A percentile compares a stretch with the other conserved stretches of the same genome.
Evolutionary conservation across 2,888 invertebrate genomes (phyloP).

Genomic region (Hydriomena furcata): DNA sequence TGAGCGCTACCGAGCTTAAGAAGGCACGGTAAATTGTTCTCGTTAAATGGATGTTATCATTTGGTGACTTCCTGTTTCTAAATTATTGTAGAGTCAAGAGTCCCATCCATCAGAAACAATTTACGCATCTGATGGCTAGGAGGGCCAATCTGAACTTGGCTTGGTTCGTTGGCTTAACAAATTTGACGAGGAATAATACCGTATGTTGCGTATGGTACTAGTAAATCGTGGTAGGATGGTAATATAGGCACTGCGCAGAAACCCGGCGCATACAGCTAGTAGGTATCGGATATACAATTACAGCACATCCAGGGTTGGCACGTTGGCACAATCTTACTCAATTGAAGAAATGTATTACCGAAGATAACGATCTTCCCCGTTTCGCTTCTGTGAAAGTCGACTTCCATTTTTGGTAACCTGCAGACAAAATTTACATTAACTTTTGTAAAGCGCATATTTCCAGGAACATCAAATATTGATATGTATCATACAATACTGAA

Average conservation of each 20-base stretch:
- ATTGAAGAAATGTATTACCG: slow-evolving; percentile 15
- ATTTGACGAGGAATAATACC: not conserved
- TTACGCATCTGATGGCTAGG: no score
- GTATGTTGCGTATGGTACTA: not conserved
- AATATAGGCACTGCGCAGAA: slow-evolving; percentile 9
- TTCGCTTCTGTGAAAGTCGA: slow-evolving; percentile 30
- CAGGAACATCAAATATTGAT: no score
- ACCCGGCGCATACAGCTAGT: slow-evolving; percentile 39
- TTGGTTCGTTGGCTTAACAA: not conserved
- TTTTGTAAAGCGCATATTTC: slow-evolving; percentile 14
- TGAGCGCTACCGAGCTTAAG: no score
- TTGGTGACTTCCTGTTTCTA: no score
- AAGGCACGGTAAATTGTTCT: no score
- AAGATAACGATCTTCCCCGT: slow-evolving; percentile 32
- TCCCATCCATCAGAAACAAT: not conserved
- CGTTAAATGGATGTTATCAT: no score
- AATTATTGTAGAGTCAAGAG: no score
- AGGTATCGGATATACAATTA: slow-evolving; percentile 60
- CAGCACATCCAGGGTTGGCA: slow-evolving; percentile 44
- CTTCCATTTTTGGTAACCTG: slow-evolving; percentile 27
- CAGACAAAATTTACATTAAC: slow-evolving; percentile 15
- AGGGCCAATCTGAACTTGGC: not conserved
- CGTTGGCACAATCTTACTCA: slow-evolving; percentile 22
- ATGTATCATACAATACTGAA: no score
- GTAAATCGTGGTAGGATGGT: slow-evolving; percentile 1